Evolutionary conservation across 2,888 invertebrate species (phyloP).

Genomic region (Hydraecia micacea): DNA sequence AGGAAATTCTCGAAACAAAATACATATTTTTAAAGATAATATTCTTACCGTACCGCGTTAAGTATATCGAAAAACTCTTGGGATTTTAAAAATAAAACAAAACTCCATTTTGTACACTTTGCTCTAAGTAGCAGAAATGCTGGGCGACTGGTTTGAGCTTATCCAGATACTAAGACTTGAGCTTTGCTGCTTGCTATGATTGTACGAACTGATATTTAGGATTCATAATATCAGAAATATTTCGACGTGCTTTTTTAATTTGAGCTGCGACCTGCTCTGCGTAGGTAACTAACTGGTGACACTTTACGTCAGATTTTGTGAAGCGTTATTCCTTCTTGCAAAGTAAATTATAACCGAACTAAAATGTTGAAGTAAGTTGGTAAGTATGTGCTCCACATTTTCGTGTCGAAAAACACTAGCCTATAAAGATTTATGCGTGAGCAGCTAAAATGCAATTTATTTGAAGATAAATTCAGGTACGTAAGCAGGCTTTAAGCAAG

Average conservation of each 20-base stretch:
- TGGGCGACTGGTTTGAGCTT: conserved; percentile 33
- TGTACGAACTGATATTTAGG: conserved; percentile 25
- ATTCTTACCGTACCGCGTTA: conserved; percentile 34
- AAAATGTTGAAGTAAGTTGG: not conserved
- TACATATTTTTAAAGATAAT: conserved; percentile 40
- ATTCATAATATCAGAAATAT: conserved; percentile 9
- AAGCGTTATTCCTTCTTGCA: not conserved
- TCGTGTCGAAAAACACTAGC: conserved; percentile 13
- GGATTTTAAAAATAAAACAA: conserved; percentile 53
- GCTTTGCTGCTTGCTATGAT: conserved; percentile 35
- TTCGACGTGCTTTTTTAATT: not conserved
- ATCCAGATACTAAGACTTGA: conserved; percentile 28
- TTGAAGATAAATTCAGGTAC: conserved; percentile 42
- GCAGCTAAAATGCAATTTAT: conserved; percentile 54
- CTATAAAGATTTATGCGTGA: conserved; percentile 33
- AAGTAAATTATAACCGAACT: not conserved
- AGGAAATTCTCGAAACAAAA: conserved; percentile 31
- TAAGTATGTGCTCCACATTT: not conserved
- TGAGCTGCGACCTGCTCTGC: not conserved
- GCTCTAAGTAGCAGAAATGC: conserved; percentile 32
- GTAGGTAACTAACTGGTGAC: not conserved
- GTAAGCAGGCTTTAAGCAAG: conserved; percentile 48
- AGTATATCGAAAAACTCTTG: conserved; percentile 38
- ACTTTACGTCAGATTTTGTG: not conserved
- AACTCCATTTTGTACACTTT: conserved; percentile 39